These are phyloP conservation scores for Aurelia sp. DNA, from an alignment of 30 jellyfish, hydroid and myxozoan species.

Conservation along the genomic window DNA sequence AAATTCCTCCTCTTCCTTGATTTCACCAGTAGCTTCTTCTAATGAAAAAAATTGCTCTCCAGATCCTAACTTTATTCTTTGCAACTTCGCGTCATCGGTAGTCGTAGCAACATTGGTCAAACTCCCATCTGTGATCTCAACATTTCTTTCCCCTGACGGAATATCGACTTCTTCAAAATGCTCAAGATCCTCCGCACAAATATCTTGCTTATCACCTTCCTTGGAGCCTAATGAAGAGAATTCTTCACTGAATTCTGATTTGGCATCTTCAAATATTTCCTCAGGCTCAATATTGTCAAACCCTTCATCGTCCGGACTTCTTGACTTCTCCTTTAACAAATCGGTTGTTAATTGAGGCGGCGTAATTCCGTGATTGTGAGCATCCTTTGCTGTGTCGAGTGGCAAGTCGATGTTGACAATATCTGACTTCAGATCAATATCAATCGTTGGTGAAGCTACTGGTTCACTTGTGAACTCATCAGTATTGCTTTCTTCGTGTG, in stretches of 20 bases:
- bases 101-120: no score
- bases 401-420: constrained; percentile 22
- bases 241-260: constrained; percentile 36
- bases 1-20: no score
- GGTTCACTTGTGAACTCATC: no score
- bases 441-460: neutral
- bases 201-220: neutral
- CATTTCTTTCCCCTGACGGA: no score
- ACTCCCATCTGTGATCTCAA: no score
- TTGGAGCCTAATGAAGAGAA: neutral
- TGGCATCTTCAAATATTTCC: constrained; percentile 60
- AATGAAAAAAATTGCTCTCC: no score
- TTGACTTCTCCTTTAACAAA: neutral
- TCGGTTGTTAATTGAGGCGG: neutral
- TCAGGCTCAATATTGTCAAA: constrained; percentile 59
- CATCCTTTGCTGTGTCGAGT: neutral
- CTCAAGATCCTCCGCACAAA: constrained; percentile 7
- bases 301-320: constrained; percentile 50
- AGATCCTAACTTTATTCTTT: no score
- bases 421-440: neutral
- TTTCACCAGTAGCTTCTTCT: no score
- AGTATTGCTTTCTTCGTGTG: no score
- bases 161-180: constrained; percentile 13
- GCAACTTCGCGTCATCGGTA: no score
- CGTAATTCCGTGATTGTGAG: neutral